Percentiles rank a stretch among this genome's conserved stretches.
These are phyloP conservation scores for Xiphophorus birchmanni DNA, from an alignment of 2,797 vertebrate species.

Conservation along the genomic window DNA sequence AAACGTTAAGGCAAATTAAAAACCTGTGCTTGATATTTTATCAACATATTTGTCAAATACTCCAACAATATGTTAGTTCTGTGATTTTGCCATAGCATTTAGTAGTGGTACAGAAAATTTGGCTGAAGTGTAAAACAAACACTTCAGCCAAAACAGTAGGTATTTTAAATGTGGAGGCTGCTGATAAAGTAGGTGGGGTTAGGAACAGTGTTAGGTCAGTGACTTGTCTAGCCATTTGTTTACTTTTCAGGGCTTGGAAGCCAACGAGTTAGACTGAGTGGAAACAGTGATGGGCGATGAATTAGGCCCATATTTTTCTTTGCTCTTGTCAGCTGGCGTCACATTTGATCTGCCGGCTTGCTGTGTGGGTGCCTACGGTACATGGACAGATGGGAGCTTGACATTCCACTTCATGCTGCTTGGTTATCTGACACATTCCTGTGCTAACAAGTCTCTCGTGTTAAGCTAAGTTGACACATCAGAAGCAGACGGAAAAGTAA, in stretches of 20 bases:
- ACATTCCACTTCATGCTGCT: conserved; percentile 45
- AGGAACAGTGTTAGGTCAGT: conserved; percentile 29
- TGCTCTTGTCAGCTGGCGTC: conserved; percentile 43
- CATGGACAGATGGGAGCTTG: conserved; percentile 41
- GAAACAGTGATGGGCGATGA: conserved; percentile 64
- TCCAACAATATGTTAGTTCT: not conserved
- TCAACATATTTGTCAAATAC: not conserved
- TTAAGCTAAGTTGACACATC: conserved; percentile 23
- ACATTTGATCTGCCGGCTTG: conserved; percentile 30
- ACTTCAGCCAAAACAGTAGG: conserved; percentile 32
- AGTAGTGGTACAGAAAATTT: conserved; percentile 31
- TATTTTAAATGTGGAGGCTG: conserved; percentile 14
- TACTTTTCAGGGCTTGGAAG: conserved; percentile 55
- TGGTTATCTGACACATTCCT: conserved; percentile 65
- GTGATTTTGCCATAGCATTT: conserved; percentile 35
- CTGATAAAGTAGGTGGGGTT: conserved; percentile 65
- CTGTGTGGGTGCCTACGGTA: conserved; percentile 29
- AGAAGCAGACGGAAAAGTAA: conserved; percentile 9
- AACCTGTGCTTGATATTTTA: not conserved
- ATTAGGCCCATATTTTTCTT: conserved; percentile 37
- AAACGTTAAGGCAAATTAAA: not conserved
- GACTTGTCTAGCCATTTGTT: conserved; percentile 45
- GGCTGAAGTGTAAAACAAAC: conserved; percentile 57
- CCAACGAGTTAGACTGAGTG: conserved; percentile 40
- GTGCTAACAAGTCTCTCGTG: conserved; percentile 33